Evolutionary conservation across 2,888 invertebrate genomes (phyloP), one percentile per base, ranked within the genome.

Genomic region (Epiperipatus broadwayi): DNA sequence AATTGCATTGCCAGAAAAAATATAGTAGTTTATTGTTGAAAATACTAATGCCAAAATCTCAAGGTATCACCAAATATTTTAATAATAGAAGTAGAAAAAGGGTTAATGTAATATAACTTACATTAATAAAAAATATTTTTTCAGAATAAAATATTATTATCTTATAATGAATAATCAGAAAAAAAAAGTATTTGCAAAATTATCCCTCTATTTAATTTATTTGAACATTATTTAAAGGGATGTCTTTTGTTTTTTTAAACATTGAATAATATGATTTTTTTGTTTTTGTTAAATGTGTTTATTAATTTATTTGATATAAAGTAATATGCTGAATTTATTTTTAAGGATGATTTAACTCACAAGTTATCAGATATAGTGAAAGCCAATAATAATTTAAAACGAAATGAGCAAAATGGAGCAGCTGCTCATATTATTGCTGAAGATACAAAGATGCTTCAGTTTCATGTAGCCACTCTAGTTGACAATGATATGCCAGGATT

Each of bases 401-500:
- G 84, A 48, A 95, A 97, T 60, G 97, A 99, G 60, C 77, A 83
- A 47, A 78, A 83, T 18, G 97, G 97, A 21, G 93, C 89, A 4
- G 95, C 97, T 0, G 84, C 95, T 15, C 97, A 97, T 58, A 87
- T 99, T 2, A 75, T 99, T 25, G 71, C 77, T 19, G 97, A 99
- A 59, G 95, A 97, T 57, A 83, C 89, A 3, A 85, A 89, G 61
- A 79, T 95, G 78, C 60, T 99, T 46, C 97, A 99, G 60, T 99
- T 85, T 55, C 97, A 99, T 59, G 93, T 93, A 2, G 91, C 95
- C 1, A 99, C 97, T 2, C 68, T 99, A 47, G 79, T 89, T 2
- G 97, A 99, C 55, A 99, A 99, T 62, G 95, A 95, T 52, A 85
- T 95, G 77, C 97, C 97, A 28, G 93, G 95, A 1, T 74, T 93